A percentile compares a stretch with the other conserved stretches of the same genome.
Evolutionary conservation across 2,113 vertebrate species (phyloP).

Genomic region (Cnemophilus loriae): DNA sequence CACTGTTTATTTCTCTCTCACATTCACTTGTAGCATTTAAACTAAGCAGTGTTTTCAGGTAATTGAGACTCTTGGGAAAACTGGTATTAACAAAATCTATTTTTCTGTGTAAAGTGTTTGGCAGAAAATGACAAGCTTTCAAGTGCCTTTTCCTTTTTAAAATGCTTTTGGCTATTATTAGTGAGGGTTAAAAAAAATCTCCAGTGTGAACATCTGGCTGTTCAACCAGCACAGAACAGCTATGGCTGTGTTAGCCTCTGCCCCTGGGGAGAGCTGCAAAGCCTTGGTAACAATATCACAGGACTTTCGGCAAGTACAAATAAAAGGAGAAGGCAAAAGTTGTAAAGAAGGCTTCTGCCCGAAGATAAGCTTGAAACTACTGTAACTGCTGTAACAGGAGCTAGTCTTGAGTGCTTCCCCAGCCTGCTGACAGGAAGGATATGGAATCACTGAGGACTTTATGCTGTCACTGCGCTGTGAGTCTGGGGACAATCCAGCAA

Average conservation of each 20-base stretch:
- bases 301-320: not conserved
- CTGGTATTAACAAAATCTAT: conserved; percentile 17
- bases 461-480: not conserved
- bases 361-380: not conserved
- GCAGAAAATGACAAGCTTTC: conserved; percentile 20
- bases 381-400: not conserved
- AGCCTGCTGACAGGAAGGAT: not conserved
- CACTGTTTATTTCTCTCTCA: not conserved
- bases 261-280: not conserved
- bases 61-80: conserved; percentile 51
- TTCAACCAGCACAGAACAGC: not conserved
- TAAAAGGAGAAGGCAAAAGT: not conserved
- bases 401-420: not conserved
- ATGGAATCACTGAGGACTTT: not conserved
- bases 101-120: conserved; percentile 21
- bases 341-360: not conserved
- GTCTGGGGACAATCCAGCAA: not conserved
- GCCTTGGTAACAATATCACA: not conserved
- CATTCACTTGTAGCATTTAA: not conserved
- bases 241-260: not conserved
- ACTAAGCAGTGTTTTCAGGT: conserved; percentile 33
- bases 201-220: not conserved
- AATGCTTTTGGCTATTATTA: conserved; percentile 33
- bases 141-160: not conserved
- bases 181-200: not conserved